Evolutionary conservation across 2,888 invertebrate species (phyloP).

Genomic region (Apotomis betuletana): DNA sequence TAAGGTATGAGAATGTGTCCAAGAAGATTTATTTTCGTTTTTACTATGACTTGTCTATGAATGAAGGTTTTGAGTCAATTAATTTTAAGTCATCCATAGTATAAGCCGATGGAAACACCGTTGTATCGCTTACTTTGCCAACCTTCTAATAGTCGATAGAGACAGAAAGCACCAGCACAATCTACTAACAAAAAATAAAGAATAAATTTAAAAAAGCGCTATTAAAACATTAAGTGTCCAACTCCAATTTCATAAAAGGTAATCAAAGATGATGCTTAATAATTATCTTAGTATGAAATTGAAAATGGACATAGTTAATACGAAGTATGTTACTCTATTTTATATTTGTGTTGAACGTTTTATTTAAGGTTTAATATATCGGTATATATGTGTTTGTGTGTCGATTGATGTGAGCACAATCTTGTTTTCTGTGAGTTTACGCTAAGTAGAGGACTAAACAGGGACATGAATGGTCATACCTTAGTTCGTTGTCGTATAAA

Average conservation of each 20-base stretch:
- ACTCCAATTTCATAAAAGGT: conserved; percentile 10
- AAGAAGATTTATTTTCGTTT: conserved; percentile 13
- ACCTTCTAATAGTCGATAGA: conserved; percentile 62
- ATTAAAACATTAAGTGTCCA: conserved; percentile 41
- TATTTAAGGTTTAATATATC: conserved; percentile 62
- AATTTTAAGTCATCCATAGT: conserved; percentile 81
- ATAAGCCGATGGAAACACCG: conserved; percentile 66
- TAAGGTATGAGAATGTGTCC: conserved; percentile 3
- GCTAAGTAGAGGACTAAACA: conserved; percentile 74
- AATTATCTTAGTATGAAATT: background rate
- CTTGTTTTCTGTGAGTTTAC: conserved; percentile 61
- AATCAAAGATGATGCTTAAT: background rate
- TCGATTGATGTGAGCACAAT: conserved; percentile 77
- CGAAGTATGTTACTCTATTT: conserved; percentile 58
- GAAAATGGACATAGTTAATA: conserved; percentile 14
- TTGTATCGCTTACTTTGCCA: conserved; percentile 75
- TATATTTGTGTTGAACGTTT: conserved; percentile 64
- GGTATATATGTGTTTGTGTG: conserved; percentile 69
- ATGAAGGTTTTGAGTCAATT: conserved; percentile 76
- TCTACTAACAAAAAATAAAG: conserved; percentile 62
- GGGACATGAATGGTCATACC: conserved; percentile 57
- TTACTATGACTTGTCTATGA: conserved; percentile 47
- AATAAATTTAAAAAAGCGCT: conserved; percentile 54
- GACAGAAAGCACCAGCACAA: conserved; percentile 77
- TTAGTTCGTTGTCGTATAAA: conserved; percentile 19